phyloP scores from a whole-genome alignment of 2,797 vertebrate genomes.

The Phaenicophaeus curvirostris region DNA sequence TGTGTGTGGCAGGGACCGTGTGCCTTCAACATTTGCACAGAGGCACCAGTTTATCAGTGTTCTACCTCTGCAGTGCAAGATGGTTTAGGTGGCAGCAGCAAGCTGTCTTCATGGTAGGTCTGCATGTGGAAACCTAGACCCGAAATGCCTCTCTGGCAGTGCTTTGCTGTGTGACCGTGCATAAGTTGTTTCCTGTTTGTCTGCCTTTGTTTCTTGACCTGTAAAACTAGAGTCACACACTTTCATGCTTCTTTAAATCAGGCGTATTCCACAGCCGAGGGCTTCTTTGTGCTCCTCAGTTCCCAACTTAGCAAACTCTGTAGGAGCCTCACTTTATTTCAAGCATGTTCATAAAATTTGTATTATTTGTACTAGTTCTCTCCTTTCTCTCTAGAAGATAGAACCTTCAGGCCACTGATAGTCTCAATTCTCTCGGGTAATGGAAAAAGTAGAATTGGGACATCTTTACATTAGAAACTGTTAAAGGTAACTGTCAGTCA shows the following conservation, averaged over 20 bases:
- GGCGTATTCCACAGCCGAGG: neutral
- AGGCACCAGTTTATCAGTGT: neutral
- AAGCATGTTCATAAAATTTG: neutral
- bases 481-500: neutral
- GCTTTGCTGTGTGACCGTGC: neutral
- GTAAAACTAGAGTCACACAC: neutral
- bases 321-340: neutral
- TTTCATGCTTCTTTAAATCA: neutral
- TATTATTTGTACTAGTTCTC: neutral
- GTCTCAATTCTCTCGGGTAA: neutral
- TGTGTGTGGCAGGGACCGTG: neutral
- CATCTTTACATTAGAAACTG: neutral
- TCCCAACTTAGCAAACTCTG: neutral
- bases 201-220: neutral
- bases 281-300: neutral
- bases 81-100: neutral
- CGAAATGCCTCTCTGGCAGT: neutral
- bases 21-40: conserved; percentile 33
- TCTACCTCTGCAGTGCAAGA: neutral
- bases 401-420: neutral
- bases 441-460: neutral
- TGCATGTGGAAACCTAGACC: neutral
- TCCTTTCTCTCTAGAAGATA: neutral
- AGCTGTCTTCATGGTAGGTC: neutral
- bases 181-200: neutral